A percentile compares a stretch with the other conserved stretches of the same genome.
Conservation (phyloP, 2,888 invertebrate species). For the Sussaba pulchella region DNA sequence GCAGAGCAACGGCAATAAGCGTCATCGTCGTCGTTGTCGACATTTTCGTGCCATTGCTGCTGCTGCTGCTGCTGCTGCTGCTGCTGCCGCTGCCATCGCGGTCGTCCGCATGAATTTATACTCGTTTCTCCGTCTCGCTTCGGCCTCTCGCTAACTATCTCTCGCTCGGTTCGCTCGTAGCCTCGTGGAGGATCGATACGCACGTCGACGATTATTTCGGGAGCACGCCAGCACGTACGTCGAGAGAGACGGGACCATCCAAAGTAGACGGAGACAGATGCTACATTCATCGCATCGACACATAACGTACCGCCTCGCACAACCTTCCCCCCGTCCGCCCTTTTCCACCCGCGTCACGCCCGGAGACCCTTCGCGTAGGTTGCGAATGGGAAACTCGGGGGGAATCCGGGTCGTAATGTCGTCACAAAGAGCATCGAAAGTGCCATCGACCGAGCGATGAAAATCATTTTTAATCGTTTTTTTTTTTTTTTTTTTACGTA, state of each 20-base stretch:
- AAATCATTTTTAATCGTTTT: too few relatives aligned
- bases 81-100: slow-evolving; percentile 63
- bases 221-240: slow-evolving; percentile 67
- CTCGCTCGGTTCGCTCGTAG: slow-evolving; percentile 62
- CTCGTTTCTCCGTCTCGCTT: slow-evolving; percentile 41
- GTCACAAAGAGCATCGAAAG: too few relatives aligned
- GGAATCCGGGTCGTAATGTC: not conserved
- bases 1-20: slow-evolving; percentile 60
- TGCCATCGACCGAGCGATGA: too few relatives aligned
- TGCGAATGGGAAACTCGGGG: not conserved
- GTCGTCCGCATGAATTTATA: slow-evolving; percentile 65
- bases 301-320: too few relatives aligned
- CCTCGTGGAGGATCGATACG: slow-evolving; percentile 71
- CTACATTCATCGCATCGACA: too few relatives aligned
- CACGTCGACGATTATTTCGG: slow-evolving; percentile 73
- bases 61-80: slow-evolving; percentile 23
- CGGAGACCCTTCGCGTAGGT: slow-evolving; percentile 8
- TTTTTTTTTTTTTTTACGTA: too few relatives aligned
- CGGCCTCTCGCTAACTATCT: slow-evolving; percentile 17
- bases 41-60: slow-evolving; percentile 7
- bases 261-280: too few relatives aligned
- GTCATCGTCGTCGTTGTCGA: slow-evolving; percentile 54
- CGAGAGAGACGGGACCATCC: slow-evolving; percentile 21
- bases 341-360: too few relatives aligned
- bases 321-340: too few relatives aligned